Conservation (phyloP, 2,888 invertebrate genomes). For the Oeneis ivallda region DNA sequence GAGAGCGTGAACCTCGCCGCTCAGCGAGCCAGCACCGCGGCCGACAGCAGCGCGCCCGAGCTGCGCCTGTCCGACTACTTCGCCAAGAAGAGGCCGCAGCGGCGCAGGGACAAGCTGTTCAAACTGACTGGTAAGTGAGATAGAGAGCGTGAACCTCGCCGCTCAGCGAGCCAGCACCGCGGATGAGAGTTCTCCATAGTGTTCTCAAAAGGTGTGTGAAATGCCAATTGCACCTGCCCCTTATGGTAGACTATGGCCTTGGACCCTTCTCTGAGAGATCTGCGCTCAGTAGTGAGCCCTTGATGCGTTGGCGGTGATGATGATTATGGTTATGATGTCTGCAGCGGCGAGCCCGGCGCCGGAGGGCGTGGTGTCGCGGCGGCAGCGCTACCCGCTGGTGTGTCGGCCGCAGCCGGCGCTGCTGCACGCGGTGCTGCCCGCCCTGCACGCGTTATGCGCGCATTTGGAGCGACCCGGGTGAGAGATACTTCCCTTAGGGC, state of each 20-base stretch:
- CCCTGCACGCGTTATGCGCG: conserved; percentile 90
- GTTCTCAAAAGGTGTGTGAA: too few species aligned
- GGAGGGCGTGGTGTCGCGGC: conserved; percentile 39
- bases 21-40: too few species aligned
- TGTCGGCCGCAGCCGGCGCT: conserved; percentile 86
- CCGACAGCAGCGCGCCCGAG: conserved; percentile 44
- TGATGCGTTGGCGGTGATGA: too few species aligned
- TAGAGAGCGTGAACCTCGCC: too few species aligned
- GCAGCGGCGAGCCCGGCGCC: conserved; percentile 36
- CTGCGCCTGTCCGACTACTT: conserved; percentile 65
- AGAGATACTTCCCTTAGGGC: conserved; percentile 33
- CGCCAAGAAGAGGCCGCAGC: conserved; percentile 60
- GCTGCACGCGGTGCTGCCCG: conserved; percentile 89
- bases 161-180: too few species aligned
- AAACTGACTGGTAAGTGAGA: conserved; percentile 60
- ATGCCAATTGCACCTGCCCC: too few species aligned
- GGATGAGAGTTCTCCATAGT: too few species aligned
- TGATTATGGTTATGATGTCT: not conserved
- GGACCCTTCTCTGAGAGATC: too few species aligned
- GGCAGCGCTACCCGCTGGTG: conserved; percentile 78
- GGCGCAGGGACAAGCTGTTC: conserved; percentile 60
- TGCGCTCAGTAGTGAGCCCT: too few species aligned
- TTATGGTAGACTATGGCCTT: too few species aligned
- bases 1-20: too few species aligned
- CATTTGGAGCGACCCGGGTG: conserved; percentile 89